Evolutionary conservation across 2,797 vertebrate genomes (phyloP).

Genomic region (Etheostoma perlongum): DNA sequence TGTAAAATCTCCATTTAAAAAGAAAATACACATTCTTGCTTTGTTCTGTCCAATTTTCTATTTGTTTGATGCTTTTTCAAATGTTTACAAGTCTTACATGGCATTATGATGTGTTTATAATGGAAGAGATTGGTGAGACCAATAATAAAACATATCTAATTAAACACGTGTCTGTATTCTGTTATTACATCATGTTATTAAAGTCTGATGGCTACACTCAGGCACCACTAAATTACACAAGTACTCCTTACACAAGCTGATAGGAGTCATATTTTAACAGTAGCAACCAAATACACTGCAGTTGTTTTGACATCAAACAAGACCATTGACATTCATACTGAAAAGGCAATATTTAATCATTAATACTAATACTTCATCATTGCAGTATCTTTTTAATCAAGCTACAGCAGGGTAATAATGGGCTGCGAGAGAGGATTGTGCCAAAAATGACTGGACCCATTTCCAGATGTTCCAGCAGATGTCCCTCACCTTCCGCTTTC

Average conservation of each 20-base stretch:
- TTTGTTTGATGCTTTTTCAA: conserved; percentile 72
- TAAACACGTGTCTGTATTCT: not conserved
- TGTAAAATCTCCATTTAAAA: conserved; percentile 59
- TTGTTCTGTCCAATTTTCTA: conserved; percentile 68
- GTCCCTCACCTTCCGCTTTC: no score
- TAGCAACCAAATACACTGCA: not conserved
- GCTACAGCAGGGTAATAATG: not conserved
- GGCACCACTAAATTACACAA: not conserved
- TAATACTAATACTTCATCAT: not conserved
- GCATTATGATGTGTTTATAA: conserved; percentile 64
- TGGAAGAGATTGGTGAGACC: conserved; percentile 56
- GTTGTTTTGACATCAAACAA: not conserved
- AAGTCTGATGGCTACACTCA: not conserved
- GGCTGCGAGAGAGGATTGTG: not conserved
- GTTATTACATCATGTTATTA: not conserved
- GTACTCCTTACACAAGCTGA: not conserved
- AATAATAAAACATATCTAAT: conserved; percentile 67
- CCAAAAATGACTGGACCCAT: not conserved
- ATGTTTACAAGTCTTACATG: conserved; percentile 86
- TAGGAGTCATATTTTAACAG: not conserved
- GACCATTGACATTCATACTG: not conserved
- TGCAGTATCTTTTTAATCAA: conserved; percentile 8
- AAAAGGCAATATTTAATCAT: conserved; percentile 7
- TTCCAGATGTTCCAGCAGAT: no score
- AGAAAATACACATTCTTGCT: conserved; percentile 40